Evolutionary conservation across 2,113 vertebrate species (phyloP).

Genomic region (Casuarius casuarius): DNA sequence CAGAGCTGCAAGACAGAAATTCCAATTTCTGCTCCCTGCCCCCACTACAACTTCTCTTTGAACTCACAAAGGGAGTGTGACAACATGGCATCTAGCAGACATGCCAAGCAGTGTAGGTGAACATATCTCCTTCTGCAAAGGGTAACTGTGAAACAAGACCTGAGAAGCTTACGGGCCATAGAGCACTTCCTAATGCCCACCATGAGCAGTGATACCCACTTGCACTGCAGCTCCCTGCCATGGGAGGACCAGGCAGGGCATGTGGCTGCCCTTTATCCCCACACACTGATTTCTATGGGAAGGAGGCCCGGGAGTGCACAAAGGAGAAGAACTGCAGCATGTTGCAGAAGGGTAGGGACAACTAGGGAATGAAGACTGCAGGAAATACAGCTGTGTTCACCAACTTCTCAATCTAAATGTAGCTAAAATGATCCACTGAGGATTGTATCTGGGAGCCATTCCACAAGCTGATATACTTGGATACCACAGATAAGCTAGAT

Average conservation of each 20-base stretch:
- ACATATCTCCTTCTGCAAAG: not conserved
- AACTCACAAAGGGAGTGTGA: rapidly evolving
- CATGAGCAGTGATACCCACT: not conserved
- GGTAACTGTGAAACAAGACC: not conserved
- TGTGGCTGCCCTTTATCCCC: not conserved
- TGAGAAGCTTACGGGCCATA: not conserved
- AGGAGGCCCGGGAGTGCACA: too few relatives aligned
- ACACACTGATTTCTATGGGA: rapidly evolving
- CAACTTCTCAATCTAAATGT: not conserved
- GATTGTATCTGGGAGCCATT: not conserved
- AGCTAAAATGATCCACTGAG: not conserved
- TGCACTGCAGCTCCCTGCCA: rapidly evolving
- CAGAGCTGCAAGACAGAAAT: not conserved
- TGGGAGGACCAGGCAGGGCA: not conserved
- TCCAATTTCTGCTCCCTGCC: not conserved
- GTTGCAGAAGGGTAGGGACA: not conserved
- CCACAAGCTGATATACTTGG: not conserved
- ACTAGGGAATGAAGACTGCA: not conserved
- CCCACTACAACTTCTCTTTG: not conserved
- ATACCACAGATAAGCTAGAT: not conserved
- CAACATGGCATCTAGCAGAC: not conserved
- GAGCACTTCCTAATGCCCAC: rapidly evolving
- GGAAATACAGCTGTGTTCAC: not conserved
- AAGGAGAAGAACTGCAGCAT: not conserved
- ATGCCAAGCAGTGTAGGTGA: too few relatives aligned